Conservation (phyloP, 1,140 invertebrate species). For the Eriosoma lanigerum region DNA sequence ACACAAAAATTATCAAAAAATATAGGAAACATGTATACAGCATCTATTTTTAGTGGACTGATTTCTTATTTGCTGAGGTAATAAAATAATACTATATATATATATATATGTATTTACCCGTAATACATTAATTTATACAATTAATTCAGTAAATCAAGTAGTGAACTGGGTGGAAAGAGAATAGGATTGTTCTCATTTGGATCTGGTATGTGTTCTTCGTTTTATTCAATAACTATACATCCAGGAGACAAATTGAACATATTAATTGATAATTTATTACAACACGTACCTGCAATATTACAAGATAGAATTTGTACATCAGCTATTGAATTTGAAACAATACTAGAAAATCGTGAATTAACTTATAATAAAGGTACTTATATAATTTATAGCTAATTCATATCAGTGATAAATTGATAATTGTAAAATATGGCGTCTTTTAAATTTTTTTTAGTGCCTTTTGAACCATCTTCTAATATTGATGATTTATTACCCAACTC, state of each 20-base stretch:
- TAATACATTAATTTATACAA: not conserved
- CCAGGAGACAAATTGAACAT: constrained; percentile 65
- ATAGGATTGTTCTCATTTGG: constrained; percentile 96
- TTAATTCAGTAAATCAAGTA: constrained; percentile 62
- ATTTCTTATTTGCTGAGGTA: constrained; percentile 74
- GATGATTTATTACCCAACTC: constrained; percentile 82
- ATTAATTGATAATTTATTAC: constrained; percentile 69
- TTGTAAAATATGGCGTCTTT: constrained; percentile 63
- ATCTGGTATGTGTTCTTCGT: constrained; percentile 90
- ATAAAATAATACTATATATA: not conserved
- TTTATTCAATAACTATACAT: constrained; percentile 85
- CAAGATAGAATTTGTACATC: constrained; percentile 66
- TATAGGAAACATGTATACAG: constrained; percentile 99
- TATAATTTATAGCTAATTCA: too few species aligned
- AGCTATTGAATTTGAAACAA: constrained; percentile 70
- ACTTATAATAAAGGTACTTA: constrained; percentile 59
- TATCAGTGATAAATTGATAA: too few species aligned
- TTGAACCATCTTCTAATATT: constrained; percentile 72
- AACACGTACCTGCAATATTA: constrained; percentile 60
- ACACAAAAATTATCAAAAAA: constrained; percentile 77
- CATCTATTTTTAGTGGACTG: constrained; percentile 91
- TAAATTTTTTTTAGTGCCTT: constrained; percentile 66
- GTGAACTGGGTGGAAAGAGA: constrained; percentile 74
- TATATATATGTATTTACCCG: too few species aligned
- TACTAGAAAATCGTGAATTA: constrained; percentile 75